These are phyloP conservation scores for Xiphophorus birchmanni DNA, from an alignment of 2,797 vertebrate genomes.

Conservation along the genomic window DNA sequence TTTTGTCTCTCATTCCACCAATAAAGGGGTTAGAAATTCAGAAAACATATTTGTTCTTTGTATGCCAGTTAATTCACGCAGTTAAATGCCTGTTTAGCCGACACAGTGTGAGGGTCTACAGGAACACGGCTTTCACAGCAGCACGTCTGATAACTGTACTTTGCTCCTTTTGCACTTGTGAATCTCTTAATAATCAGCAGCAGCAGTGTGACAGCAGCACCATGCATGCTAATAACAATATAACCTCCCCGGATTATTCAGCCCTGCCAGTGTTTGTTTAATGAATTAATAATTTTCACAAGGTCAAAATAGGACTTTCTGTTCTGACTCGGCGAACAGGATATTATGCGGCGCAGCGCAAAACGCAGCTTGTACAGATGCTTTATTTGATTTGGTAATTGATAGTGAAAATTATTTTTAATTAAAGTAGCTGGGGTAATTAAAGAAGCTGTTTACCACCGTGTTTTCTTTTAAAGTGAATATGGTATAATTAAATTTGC, in stretches of 20 bases:
- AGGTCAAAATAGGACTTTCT: conserved; percentile 34
- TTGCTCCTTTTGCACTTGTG: conserved; percentile 31
- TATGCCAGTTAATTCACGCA: background rate
- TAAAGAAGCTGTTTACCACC: conserved; percentile 42
- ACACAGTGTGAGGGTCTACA: background rate
- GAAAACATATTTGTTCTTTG: background rate
- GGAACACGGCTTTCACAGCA: background rate
- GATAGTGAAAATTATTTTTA: conserved; percentile 35
- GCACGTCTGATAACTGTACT: conserved; percentile 9
- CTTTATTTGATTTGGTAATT: conserved; percentile 39
- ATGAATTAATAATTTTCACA: conserved; percentile 58
- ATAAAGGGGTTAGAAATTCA: background rate
- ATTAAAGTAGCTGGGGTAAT: conserved; percentile 36
- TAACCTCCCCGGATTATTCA: conserved; percentile 58
- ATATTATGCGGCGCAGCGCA: conserved; percentile 27
- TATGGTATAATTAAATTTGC: conserved; percentile 54
- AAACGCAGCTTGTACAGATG: conserved; percentile 18
- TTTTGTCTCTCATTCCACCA: background rate
- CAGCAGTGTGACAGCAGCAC: conserved; percentile 27
- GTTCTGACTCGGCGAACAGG: conserved; percentile 32
- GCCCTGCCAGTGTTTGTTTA: conserved; percentile 42
- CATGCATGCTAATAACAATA: conserved; percentile 56
- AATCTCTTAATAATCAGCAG: conserved; percentile 48
- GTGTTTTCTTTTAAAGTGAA: conserved; percentile 44
- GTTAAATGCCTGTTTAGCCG: background rate